A percentile compares a stretch with the other conserved stretches of the same genome.
Conservation (phyloP, 53 echinoderm and acorn worm species). For the Patiria pectinifera region DNA sequence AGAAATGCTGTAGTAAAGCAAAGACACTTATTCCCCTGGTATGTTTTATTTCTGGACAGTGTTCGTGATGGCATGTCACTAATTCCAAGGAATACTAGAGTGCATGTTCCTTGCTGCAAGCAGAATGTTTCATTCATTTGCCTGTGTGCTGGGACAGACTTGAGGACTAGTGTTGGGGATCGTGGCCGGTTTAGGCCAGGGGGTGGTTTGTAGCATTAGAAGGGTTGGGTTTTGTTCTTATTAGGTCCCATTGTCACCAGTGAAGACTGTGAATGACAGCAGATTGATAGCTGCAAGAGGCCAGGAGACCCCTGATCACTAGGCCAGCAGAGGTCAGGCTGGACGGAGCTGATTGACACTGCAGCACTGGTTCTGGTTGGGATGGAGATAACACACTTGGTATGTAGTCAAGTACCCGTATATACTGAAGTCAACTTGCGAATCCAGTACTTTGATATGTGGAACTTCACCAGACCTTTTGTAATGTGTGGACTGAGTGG, state of each 20-base stretch:
- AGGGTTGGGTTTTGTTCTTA: constrained; percentile 38
- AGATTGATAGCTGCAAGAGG: background rate
- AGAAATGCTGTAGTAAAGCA: constrained; percentile 1
- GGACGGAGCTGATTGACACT: constrained; percentile 13
- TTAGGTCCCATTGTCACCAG: background rate
- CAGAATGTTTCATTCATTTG: constrained; percentile 19
- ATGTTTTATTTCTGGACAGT: constrained; percentile 52
- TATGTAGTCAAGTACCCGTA: background rate
- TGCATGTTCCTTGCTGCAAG: background rate
- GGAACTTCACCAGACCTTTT: background rate
- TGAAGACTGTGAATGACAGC: constrained; percentile 10
- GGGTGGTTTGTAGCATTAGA: constrained; percentile 59
- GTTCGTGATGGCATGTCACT: constrained; percentile 57
- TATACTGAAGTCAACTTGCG: background rate
- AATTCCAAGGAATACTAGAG: constrained; percentile 21
- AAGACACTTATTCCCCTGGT: constrained; percentile 5
- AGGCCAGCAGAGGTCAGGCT: constrained; percentile 20
- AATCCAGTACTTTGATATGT: background rate
- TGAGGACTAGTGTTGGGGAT: constrained; percentile 31
- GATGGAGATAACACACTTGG: background rate
- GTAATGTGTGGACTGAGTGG: background rate
- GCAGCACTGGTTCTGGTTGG: background rate
- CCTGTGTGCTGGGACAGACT: constrained; percentile 24
- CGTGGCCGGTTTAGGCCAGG: constrained; percentile 36
- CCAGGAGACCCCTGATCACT: constrained; percentile 14